Base-by-base conservation (phyloP, 2,113 vertebrate species). In the Protobothrops mucrosquamatus region DNA sequence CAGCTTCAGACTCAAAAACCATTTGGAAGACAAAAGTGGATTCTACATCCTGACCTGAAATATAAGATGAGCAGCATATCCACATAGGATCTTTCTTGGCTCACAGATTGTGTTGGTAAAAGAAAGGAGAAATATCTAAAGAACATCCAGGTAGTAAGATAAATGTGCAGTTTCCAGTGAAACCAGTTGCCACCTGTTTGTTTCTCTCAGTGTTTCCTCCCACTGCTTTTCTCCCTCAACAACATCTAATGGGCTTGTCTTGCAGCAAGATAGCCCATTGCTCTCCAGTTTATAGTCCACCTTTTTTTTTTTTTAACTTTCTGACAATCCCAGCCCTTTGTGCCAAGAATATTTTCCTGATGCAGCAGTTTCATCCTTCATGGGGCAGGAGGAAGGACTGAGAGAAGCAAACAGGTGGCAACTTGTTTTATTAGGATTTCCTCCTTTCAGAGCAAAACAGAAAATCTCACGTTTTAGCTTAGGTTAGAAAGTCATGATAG, bases 21-120 rank as follows among this genome's bases (percentile, higher is more conserved):
- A 81, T 90, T 91, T n/a, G 52, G 85, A 91, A 88, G 54, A 88
- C 52, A 57, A 93, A 29, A 74, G 59, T 55, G 39, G 52, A 90
- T 52, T 93, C 74, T 29, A 7, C n/a, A 61, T 12, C 55, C 46
- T 61, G 88, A 61, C 55, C 88, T 90, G 29, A 59, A 57, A 87
- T 64, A 34, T 29, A n/a, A 64, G 56, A 64, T 18, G 22, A 39
- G 52, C 29, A 85, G 39, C 52, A 24, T n/a, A 64, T 85, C 87
- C 23, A n/a, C 14, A 43, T 24, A 87, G 85, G n/a, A 61, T 8
- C 46, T 34, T 52, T 39, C 52, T 55, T 18, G 10, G 34, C 48
- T 22, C 23, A 88, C 46, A 87, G 61, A 64, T 0, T 2, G 54
- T 69, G 91, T 2, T 14, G 87, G 6, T 39, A 43, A 39, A 23